Conservation (phyloP, 2,797 vertebrate genomes). For the Lithobates pipiens region DNA sequence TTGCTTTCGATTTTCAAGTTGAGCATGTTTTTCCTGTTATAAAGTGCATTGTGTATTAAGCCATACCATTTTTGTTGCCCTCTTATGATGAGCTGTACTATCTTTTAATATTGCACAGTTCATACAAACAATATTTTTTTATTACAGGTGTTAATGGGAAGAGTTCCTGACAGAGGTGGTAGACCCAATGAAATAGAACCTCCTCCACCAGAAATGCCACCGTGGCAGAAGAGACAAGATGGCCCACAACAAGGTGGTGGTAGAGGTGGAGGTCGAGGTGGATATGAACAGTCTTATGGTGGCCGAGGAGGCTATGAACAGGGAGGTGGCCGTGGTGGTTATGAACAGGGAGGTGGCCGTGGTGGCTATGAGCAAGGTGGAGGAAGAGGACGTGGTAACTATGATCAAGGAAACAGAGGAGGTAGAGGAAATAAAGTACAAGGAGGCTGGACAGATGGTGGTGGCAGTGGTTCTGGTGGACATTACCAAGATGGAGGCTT, state of each 20-base stretch:
- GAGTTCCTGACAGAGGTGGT: constrained; percentile 95
- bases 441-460: constrained; percentile 82
- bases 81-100: too few species aligned
- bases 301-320: constrained; percentile 77
- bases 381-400: constrained; percentile 78
- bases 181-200: constrained; percentile 96
- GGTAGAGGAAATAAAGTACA: constrained; percentile 83
- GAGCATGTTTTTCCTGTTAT: too few species aligned
- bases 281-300: constrained; percentile 80
- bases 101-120: too few species aligned
- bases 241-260: constrained; percentile 81
- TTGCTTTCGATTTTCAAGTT: too few species aligned
- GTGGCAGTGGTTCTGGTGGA: constrained; percentile 77
- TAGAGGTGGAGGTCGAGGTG: constrained; percentile 80
- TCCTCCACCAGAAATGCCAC: constrained; percentile 97
- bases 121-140: not conserved
- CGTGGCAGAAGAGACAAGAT: constrained; percentile 97
- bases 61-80: too few species aligned
- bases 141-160: constrained; percentile 92
- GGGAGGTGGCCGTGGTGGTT: constrained; percentile 76
- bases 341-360: constrained; percentile 68
- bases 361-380: constrained; percentile 71
- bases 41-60: too few species aligned
- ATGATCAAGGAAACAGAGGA: constrained; percentile 77
- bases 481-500: constrained; percentile 83